phyloP scores from a whole-genome alignment of 2,888 invertebrate species.

The Agrotis puta region DNA sequence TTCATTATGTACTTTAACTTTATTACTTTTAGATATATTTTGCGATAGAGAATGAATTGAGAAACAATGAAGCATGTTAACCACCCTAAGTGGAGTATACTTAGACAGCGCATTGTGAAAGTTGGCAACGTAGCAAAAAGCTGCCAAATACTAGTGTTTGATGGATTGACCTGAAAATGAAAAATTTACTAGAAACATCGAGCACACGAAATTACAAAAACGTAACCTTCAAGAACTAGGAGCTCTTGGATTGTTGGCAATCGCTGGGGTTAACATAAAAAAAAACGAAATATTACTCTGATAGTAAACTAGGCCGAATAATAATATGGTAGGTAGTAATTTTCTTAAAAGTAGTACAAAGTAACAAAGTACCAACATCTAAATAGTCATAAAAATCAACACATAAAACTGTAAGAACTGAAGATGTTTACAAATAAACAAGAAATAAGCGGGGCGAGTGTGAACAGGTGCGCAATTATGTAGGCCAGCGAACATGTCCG shows the following conservation, averaged over 20 bases:
- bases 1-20: not conserved
- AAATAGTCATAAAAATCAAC: constrained; percentile 27
- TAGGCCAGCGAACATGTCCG: constrained; percentile 63
- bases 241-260: too few species aligned
- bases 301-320: too few species aligned
- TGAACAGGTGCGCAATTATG: constrained; percentile 59
- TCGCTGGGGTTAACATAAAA: too few species aligned
- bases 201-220: too few species aligned
- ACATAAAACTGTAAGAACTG: constrained; percentile 31
- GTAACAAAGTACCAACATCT: constrained; percentile 20
- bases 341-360: not conserved
- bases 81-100: not conserved
- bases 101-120: not conserved
- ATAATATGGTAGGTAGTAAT: not conserved
- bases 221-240: too few species aligned
- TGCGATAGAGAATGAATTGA: not conserved
- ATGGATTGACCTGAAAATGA: too few species aligned
- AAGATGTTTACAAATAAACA: constrained; percentile 59
- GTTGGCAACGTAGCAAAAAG: not conserved
- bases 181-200: too few species aligned
- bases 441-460: constrained; percentile 40
- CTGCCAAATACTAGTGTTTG: not conserved
- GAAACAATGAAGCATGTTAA: not conserved
- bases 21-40: too few species aligned
- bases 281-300: too few species aligned